phyloP scores from a whole-genome alignment of 1,140 invertebrate genomes.

The Lethocerus indicus region DNA sequence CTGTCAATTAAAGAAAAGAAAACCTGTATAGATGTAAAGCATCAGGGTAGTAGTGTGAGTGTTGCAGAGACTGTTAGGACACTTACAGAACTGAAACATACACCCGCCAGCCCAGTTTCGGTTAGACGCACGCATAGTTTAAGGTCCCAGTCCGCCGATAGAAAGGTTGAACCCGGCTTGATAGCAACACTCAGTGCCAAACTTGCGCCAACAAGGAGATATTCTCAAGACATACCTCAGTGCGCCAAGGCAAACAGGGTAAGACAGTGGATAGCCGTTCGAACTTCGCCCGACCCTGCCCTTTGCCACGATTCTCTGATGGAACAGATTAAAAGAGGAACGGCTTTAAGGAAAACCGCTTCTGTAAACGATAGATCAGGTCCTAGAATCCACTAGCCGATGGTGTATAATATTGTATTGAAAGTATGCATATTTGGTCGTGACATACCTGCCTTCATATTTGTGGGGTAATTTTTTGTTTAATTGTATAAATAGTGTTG shows the following conservation, averaged over 20 bases:
- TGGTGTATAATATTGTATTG: no score
- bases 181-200: conserved; percentile 57
- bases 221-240: conserved; percentile 21
- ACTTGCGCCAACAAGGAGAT: conserved; percentile 31
- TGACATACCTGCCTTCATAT: no score
- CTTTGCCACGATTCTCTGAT: conserved; percentile 50
- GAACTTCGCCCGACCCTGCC: conserved; percentile 32
- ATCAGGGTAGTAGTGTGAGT: conserved; percentile 27
- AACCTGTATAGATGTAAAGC: conserved; percentile 6
- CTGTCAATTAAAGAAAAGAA: conserved; percentile 6
- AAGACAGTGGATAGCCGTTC: conserved; percentile 39
- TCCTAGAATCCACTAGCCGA: no score
- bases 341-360: conserved; percentile 50
- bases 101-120: conserved; percentile 64
- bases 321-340: conserved; percentile 80
- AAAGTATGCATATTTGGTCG: no score
- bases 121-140: conserved; percentile 35
- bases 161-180: conserved; percentile 38
- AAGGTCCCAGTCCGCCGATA: conserved; percentile 29
- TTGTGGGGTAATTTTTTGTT: no score
- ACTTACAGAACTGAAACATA: conserved; percentile 66
- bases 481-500: no score
- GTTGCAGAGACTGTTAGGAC: conserved; percentile 79
- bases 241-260: conserved; percentile 35
- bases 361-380: conserved; percentile 46